A percentile compares a stretch with the other conserved stretches of the same genome.
These are phyloP conservation scores for Crenuchus spilurus DNA, from an alignment of 2,797 vertebrate species.

Conservation along the genomic window DNA sequence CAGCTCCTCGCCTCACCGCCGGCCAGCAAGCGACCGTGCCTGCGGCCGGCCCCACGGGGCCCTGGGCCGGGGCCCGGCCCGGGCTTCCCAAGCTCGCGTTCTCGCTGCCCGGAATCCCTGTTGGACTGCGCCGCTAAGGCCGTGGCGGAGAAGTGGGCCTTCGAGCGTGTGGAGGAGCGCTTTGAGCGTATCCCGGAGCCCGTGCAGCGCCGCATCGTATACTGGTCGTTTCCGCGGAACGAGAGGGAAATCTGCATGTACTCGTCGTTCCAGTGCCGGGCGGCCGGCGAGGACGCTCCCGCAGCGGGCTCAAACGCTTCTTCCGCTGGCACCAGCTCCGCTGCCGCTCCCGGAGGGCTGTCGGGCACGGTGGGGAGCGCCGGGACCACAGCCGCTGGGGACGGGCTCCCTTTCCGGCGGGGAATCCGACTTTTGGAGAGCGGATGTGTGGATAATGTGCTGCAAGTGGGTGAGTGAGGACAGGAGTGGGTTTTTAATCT, in stretches of 20 bases:
- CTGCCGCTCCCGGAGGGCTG: constrained; percentile 72
- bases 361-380: constrained; percentile 67
- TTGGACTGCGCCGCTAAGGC: constrained; percentile 96
- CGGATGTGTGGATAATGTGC: constrained; percentile 95
- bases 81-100: constrained; percentile 75
- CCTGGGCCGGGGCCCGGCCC: constrained; percentile 79
- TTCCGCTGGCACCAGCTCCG: constrained; percentile 67
- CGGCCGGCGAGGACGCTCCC: constrained; percentile 80
- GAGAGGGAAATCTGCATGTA: constrained; percentile 99
- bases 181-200: constrained; percentile 97
- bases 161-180: constrained; percentile 95
- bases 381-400: constrained; percentile 77
- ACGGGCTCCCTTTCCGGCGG: constrained; percentile 91
- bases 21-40: constrained; percentile 88
- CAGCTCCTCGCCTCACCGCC: constrained; percentile 77
- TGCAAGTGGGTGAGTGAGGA: constrained; percentile 94
- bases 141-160: constrained; percentile 97
- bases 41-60: constrained; percentile 85
- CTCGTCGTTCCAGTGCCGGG: constrained; percentile 94
- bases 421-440: constrained; percentile 94
- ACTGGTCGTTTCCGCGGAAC: constrained; percentile 96
- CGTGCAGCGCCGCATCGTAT: constrained; percentile 96
- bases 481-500: neutral
- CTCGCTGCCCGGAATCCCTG: constrained; percentile 88
- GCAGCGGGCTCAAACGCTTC: constrained; percentile 65